Evolutionary conservation across 2,888 invertebrate genomes (phyloP).

Genomic region (Lycocerus yunnanus): DNA sequence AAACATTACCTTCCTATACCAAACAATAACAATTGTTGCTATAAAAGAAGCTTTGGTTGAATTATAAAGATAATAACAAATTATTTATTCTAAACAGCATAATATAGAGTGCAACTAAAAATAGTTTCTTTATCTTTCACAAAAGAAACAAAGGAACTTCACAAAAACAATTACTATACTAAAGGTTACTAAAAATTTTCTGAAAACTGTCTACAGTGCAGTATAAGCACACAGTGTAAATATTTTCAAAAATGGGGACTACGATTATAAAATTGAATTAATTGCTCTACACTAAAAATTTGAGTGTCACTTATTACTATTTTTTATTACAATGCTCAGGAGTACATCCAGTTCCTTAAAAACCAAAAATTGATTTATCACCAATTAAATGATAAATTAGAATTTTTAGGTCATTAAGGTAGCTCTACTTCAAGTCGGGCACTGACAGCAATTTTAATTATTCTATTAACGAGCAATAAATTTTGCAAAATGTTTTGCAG

Average conservation of each 20-base stretch:
- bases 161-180: not conserved
- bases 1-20: not conserved
- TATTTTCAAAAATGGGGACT: not conserved
- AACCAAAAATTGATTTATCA: no score
- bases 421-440: not conserved
- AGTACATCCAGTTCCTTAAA: not conserved
- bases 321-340: not conserved
- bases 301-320: not conserved
- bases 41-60: not conserved
- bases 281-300: not conserved
- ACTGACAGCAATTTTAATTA: not conserved
- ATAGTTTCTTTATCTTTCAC: not conserved
- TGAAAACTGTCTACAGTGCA: not conserved
- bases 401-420: not conserved
- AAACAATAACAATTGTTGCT: not conserved
- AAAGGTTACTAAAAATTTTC: not conserved
- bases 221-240: not conserved
- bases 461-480: not conserved
- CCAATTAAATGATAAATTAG: not conserved
- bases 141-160: not conserved
- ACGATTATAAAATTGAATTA: not conserved
- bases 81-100: not conserved
- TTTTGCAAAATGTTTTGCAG: not conserved
- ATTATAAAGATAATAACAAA: not conserved
- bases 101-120: not conserved